Conservation (phyloP, 2,888 invertebrate species). For the Brenthis hecate region DNA sequence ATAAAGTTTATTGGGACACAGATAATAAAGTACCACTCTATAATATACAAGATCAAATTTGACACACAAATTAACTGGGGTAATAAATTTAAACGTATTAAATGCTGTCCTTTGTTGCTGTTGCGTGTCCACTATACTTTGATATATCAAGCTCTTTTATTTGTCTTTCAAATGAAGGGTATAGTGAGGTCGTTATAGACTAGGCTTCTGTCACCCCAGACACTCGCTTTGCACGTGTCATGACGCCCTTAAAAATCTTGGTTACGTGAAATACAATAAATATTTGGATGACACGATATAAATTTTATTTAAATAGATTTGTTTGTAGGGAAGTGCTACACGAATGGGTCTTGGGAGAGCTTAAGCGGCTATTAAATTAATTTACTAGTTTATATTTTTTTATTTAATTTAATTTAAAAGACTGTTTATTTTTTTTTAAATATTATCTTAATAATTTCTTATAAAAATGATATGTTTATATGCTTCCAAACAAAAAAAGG, state of each 20-base stretch:
- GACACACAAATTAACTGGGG: slow-evolving; percentile 62
- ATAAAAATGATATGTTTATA: no score
- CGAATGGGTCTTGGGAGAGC: slow-evolving; percentile 23
- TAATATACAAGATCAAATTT: slow-evolving; percentile 67
- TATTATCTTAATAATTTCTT: no score
- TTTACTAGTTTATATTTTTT: background rate
- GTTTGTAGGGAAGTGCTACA: slow-evolving; percentile 36
- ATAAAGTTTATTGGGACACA: slow-evolving; percentile 63
- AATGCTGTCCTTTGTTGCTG: slow-evolving; percentile 58
- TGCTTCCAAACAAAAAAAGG: no score
- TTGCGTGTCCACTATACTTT: slow-evolving; percentile 48
- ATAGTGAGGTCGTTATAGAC: slow-evolving; percentile 43
- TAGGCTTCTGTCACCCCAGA: slow-evolving; percentile 52
- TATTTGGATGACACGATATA: slow-evolving; percentile 69
- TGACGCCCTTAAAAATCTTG: slow-evolving; percentile 61
- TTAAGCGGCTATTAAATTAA: background rate
- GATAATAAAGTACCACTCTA: slow-evolving; percentile 70
- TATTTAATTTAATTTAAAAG: no score
- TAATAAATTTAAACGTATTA: slow-evolving; percentile 78
- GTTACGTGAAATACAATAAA: slow-evolving; percentile 64
- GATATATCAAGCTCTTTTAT: slow-evolving; percentile 37
- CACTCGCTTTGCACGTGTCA: slow-evolving; percentile 63
- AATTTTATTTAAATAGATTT: slow-evolving; percentile 46
- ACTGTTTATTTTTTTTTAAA: no score
- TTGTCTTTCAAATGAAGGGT: background rate